phyloP scores from a whole-genome alignment of 2,797 vertebrate genomes.

The Eremophila alpestris region DNA sequence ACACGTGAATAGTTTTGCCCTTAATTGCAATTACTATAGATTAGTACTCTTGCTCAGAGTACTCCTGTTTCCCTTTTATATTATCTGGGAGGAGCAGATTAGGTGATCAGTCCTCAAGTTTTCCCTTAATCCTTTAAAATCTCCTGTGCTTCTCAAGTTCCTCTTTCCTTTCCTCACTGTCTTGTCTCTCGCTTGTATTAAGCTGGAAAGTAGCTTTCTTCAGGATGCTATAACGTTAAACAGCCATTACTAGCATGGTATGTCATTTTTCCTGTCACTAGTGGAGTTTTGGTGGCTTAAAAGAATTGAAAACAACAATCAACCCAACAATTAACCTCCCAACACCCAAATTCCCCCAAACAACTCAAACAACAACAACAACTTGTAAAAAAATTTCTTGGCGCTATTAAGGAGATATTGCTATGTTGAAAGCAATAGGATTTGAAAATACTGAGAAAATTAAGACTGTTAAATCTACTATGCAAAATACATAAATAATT shows the following conservation, averaged over 20 bases:
- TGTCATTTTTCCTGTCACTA: background rate
- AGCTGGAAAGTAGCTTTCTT: background rate
- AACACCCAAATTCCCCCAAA: background rate
- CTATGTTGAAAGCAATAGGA: background rate
- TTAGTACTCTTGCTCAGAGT: background rate
- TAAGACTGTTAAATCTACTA: background rate
- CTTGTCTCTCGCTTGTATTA: background rate
- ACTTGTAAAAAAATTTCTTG: background rate
- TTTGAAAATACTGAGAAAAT: background rate
- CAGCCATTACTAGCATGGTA: background rate
- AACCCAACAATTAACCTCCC: background rate
- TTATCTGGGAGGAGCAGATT: background rate
- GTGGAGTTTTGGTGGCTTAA: background rate
- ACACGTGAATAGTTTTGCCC: background rate
- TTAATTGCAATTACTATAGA: background rate
- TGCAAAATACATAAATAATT: background rate
- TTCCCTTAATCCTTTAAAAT: slow-evolving; percentile 4
- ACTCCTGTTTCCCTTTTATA: background rate
- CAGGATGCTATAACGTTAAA: background rate
- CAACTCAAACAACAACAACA: background rate
- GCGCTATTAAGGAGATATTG: background rate
- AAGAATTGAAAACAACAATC: background rate
- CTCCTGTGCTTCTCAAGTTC: background rate
- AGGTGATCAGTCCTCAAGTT: background rate
- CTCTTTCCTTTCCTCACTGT: background rate